A percentile compares a stretch with the other conserved stretches of the same genome.
phyloP scores from a whole-genome alignment of 2,797 vertebrate genomes.

The Paramormyrops hopkinsi region DNA sequence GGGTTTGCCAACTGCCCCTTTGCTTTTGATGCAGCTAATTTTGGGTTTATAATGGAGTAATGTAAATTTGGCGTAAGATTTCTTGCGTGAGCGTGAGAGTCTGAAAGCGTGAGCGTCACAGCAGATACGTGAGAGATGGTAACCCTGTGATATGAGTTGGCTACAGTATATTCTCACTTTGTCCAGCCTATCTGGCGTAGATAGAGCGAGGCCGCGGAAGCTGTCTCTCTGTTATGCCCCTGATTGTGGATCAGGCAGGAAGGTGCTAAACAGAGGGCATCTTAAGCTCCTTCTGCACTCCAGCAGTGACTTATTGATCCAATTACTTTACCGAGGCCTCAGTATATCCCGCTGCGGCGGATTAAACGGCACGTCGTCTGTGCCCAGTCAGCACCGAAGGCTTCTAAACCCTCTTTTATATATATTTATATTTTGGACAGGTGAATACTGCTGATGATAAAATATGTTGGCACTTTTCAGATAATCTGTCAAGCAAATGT shows the following conservation, averaged over 20 bases:
- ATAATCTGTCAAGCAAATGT: background rate
- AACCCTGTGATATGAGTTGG: background rate
- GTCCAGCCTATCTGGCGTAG: background rate
- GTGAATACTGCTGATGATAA: background rate
- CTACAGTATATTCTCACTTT: background rate
- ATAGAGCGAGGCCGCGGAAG: background rate
- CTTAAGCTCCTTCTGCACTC: background rate
- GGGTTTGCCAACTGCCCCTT: background rate
- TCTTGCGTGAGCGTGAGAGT: background rate
- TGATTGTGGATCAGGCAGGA: background rate
- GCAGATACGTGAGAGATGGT: background rate
- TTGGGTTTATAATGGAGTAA: background rate
- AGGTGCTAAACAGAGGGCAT: background rate
- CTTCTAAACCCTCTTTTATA: background rate
- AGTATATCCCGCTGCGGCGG: background rate
- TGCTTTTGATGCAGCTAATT: background rate
- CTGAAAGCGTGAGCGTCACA: background rate
- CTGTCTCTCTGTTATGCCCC: background rate
- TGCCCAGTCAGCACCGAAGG: background rate
- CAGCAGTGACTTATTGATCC: constrained; percentile 18
- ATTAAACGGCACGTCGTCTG: background rate
- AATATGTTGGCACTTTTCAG: background rate
- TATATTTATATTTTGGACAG: background rate
- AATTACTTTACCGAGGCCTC: background rate
- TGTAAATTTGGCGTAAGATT: background rate